A percentile compares a stretch with the other conserved stretches of the same genome.
Conservation (phyloP, 2,113 vertebrate species). For the Pica pica region DNA sequence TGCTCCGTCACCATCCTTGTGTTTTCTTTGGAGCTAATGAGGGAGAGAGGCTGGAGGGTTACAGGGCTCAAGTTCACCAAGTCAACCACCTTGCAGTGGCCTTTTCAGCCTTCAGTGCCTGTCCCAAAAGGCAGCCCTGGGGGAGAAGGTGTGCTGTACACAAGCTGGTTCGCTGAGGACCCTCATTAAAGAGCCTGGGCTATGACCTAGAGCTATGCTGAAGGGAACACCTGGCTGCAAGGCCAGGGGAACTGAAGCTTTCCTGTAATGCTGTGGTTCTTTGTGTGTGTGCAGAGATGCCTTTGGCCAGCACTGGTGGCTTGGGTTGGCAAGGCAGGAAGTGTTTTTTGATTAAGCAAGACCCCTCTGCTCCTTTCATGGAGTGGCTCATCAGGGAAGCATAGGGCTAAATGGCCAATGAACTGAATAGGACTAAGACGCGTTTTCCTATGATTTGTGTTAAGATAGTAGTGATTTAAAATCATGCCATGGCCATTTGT, state of each 20-base stretch:
- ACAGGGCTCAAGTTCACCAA: not conserved
- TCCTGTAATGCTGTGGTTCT: not conserved
- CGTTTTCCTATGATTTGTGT: not conserved
- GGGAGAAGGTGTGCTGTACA: not conserved
- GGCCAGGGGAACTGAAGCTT: not conserved
- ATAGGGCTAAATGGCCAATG: not conserved
- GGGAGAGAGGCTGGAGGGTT: not conserved
- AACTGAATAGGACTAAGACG: not conserved
- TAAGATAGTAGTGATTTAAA: not conserved
- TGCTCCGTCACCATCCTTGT: rapidly evolving
- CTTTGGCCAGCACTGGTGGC: not conserved
- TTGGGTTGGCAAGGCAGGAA: not conserved
- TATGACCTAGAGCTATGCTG: not conserved
- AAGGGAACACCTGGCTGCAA: not conserved
- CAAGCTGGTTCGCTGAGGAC: not conserved
- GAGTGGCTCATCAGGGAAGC: not conserved
- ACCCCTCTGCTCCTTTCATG: not conserved
- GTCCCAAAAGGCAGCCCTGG: not conserved
- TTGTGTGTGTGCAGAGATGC: not conserved
- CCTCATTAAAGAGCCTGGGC: not conserved
- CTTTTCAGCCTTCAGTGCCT: not conserved
- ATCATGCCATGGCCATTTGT: not conserved
- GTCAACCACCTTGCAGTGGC: not conserved
- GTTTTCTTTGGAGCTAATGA: not conserved
- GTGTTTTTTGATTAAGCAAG: not conserved